These are phyloP conservation scores for Hoplias malabaricus DNA, from an alignment of 2,113 vertebrate genomes.

Conservation along the genomic window DNA sequence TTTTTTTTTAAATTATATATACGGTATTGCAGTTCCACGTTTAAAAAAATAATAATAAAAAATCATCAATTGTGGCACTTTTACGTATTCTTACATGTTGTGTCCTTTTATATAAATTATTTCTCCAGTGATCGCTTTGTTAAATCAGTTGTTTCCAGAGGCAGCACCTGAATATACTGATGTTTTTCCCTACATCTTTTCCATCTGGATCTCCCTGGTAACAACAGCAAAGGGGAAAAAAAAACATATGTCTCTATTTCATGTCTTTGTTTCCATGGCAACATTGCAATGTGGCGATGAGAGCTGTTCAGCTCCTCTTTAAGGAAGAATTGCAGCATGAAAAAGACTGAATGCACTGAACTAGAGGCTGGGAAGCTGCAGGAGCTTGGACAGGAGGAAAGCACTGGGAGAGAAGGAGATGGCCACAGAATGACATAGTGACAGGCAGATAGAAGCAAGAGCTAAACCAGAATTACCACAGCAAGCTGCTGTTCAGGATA, in stretches of 20 bases:
- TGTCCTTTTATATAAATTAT: background rate
- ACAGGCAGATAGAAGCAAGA: conserved; percentile 49
- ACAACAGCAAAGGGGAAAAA: conserved; percentile 56
- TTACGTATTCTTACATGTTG: background rate
- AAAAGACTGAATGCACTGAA: conserved; percentile 35
- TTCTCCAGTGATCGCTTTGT: background rate
- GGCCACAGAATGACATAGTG: conserved; percentile 5
- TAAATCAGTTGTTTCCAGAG: conserved; percentile 19
- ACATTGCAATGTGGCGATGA: conserved; percentile 59
- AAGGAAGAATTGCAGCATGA: conserved; percentile 52
- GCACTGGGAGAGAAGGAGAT: conserved; percentile 18
- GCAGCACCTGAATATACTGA: conserved; percentile 36
- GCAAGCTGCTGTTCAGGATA: conserved; percentile 74
- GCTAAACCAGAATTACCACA: conserved; percentile 73
- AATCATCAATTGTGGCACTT: background rate
- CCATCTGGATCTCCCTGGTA: conserved; percentile 58
- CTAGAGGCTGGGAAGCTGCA: conserved; percentile 19
- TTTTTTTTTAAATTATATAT: no score
- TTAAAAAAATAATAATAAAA: no score
- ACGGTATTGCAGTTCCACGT: background rate
- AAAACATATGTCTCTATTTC: conserved; percentile 64
- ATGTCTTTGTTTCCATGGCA: conserved; percentile 74
- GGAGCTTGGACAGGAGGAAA: conserved; percentile 23
- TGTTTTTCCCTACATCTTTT: conserved; percentile 25
- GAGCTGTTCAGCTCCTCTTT: conserved; percentile 59